These are phyloP conservation scores for Syngnathus typhle DNA, from an alignment of 2,113 vertebrate species.

Conservation along the genomic window DNA sequence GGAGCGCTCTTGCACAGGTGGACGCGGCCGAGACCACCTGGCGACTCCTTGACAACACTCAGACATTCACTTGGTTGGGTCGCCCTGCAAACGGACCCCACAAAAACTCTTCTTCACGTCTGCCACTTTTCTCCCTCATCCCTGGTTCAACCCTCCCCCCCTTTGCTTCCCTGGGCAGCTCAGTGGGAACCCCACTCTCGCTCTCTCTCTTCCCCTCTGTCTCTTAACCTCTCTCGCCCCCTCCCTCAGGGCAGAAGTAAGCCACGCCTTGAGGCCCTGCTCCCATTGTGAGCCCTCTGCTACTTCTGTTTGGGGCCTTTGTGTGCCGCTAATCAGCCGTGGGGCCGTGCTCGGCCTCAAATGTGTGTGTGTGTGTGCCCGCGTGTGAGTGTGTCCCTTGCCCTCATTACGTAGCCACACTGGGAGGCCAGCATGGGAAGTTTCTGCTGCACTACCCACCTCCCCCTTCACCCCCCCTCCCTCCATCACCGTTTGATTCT, in stretches of 20 bases:
- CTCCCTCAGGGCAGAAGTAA: conserved; percentile 66
- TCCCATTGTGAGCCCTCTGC: conserved; percentile 74
- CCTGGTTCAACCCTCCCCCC: not conserved
- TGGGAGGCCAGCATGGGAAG: conserved; percentile 79
- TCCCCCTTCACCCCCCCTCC: conserved; percentile 31
- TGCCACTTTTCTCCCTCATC: conserved; percentile 38
- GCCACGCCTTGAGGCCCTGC: conserved; percentile 79
- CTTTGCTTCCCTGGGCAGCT: conserved; percentile 27
- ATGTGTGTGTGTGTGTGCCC: conserved; percentile 29
- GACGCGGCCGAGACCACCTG: not conserved
- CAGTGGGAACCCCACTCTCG: conserved; percentile 46
- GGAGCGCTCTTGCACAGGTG: too few species aligned
- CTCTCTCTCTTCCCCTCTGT: conserved; percentile 14
- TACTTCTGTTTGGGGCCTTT: conserved; percentile 83
- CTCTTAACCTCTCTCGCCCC: conserved; percentile 31
- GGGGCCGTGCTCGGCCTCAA: conserved; percentile 77
- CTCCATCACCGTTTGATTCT: conserved; percentile 25
- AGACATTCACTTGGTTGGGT: too few species aligned
- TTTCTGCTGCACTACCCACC: conserved; percentile 69
- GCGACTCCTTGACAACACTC: not conserved
- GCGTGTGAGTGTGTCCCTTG: conserved; percentile 13
- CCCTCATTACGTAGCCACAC: conserved; percentile 80
- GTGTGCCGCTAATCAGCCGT: conserved; percentile 86
- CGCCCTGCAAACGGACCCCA: not conserved
- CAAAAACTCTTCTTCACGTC: conserved; percentile 45